Percentiles rank a stretch among this genome's conserved stretches.
Evolutionary conservation across 2,797 vertebrate species (phyloP).

Genomic region (Forpus xanthops): DNA sequence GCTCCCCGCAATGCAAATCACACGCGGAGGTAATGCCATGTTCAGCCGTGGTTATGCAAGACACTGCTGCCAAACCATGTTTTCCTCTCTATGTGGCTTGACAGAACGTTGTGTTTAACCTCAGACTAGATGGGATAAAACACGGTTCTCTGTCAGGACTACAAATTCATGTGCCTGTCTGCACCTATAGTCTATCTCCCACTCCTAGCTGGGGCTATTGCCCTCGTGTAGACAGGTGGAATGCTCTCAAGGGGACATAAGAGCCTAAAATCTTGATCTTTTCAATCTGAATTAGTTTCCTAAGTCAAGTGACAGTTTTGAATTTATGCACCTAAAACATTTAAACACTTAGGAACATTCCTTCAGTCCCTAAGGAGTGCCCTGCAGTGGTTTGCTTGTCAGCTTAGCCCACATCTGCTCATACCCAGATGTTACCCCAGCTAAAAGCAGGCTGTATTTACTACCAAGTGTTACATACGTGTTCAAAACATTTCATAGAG

Average conservation of each 20-base stretch:
- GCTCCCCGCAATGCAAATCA: not conserved
- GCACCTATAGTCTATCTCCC: not conserved
- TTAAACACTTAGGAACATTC: not conserved
- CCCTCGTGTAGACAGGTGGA: rapidly evolving
- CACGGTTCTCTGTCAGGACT: slow-evolving; percentile 19
- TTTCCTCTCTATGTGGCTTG: slow-evolving; percentile 20
- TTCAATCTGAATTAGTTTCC: not conserved
- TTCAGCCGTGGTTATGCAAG: not conserved
- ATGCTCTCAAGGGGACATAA: not conserved
- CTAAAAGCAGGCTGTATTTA: not conserved
- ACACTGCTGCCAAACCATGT: not conserved
- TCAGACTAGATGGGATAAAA: slow-evolving; percentile 27
- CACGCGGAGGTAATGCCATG: not conserved
- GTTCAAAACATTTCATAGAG: not conserved
- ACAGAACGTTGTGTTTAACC: slow-evolving; percentile 59
- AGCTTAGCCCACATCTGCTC: not conserved
- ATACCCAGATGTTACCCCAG: not conserved
- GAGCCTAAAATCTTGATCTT: not conserved
- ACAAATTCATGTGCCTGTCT: not conserved
- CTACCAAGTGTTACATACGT: not conserved
- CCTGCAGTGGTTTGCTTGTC: not conserved
- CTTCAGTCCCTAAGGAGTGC: not conserved
- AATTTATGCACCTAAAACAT: not conserved
- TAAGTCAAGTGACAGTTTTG: not conserved
- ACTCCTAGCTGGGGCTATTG: not conserved